A percentile compares a stretch with the other conserved stretches of the same genome.
These are phyloP conservation scores for Manis crassicaudata DNA, from an alignment of 2,797 vertebrate species.

Conservation along the genomic window DNA sequence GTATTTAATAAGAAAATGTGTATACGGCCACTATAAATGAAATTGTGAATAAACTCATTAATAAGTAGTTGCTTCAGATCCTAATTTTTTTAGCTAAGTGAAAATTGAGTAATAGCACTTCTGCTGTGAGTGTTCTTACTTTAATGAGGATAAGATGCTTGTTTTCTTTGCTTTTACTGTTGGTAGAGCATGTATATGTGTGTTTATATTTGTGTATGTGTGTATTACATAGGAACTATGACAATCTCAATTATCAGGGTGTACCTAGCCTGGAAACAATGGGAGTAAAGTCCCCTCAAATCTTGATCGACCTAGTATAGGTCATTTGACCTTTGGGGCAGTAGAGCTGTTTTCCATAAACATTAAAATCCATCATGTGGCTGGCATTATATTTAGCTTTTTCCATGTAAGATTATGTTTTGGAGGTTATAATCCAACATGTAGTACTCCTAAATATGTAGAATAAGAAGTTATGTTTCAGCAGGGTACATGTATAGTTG, in stretches of 20 bases:
- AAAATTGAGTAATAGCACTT: neutral
- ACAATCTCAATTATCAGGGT: neutral
- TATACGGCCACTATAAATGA: neutral
- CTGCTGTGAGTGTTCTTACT: neutral
- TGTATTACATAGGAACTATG: neutral
- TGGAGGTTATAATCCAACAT: neutral
- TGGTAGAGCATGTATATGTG: neutral
- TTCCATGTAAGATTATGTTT: neutral
- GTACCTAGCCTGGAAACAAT: neutral
- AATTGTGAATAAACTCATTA: neutral
- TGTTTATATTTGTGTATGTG: neutral
- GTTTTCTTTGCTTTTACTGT: slow-evolving; percentile 23
- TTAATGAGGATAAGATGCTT: neutral
- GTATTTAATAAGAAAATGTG: slow-evolving; percentile 36
- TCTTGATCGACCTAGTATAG: neutral
- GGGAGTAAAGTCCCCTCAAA: neutral
- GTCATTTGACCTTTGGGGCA: neutral
- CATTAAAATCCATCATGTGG: neutral
- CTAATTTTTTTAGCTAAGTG: neutral
- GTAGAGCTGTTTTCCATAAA: neutral
- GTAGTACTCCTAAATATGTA: neutral
- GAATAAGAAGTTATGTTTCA: neutral
- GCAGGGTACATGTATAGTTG: neutral
- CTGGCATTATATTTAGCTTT: neutral
- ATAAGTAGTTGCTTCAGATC: slow-evolving; percentile 5